phyloP scores from a whole-genome alignment of 2,888 invertebrate species.

The Caradrina clavipalpis region DNA sequence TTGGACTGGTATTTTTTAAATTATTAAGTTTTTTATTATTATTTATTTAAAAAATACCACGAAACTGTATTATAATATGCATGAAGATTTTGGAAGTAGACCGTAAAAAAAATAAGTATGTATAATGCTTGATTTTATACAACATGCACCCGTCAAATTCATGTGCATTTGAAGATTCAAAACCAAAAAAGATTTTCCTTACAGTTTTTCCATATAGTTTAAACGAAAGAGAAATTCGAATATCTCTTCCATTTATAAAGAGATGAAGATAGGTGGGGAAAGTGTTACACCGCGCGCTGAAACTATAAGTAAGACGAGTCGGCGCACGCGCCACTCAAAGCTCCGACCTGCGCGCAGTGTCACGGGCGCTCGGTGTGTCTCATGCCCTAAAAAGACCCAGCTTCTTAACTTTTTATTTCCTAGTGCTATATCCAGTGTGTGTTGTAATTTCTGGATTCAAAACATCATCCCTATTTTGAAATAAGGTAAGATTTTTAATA shows the following conservation, averaged over 20 bases:
- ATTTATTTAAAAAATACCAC: no score
- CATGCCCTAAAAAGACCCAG: slow-evolving; percentile 48
- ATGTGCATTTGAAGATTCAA: neutral
- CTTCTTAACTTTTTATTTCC: slow-evolving; percentile 25
- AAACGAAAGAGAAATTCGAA: slow-evolving; percentile 73
- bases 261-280: slow-evolving; percentile 85
- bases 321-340: slow-evolving; percentile 80
- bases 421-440: slow-evolving; percentile 66
- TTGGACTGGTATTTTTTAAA: neutral
- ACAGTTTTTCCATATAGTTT: slow-evolving; percentile 46
- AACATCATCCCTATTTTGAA: slow-evolving; percentile 22
- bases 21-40: neutral
- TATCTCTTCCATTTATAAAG: slow-evolving; percentile 67
- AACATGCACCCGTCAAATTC: neutral
- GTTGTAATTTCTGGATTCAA: slow-evolving; percentile 63
- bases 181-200: slow-evolving; percentile 8
- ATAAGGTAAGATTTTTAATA: slow-evolving; percentile 56
- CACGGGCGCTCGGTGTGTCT: slow-evolving; percentile 68
- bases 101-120: no score
- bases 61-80: neutral
- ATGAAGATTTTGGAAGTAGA: neutral
- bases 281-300: slow-evolving; percentile 83
- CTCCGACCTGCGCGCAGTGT: slow-evolving; percentile 74
- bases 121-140: no score
- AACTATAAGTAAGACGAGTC: slow-evolving; percentile 86